Evolutionary conservation across 2,888 invertebrate species (phyloP).

Genomic region (Orthosia cruda): DNA sequence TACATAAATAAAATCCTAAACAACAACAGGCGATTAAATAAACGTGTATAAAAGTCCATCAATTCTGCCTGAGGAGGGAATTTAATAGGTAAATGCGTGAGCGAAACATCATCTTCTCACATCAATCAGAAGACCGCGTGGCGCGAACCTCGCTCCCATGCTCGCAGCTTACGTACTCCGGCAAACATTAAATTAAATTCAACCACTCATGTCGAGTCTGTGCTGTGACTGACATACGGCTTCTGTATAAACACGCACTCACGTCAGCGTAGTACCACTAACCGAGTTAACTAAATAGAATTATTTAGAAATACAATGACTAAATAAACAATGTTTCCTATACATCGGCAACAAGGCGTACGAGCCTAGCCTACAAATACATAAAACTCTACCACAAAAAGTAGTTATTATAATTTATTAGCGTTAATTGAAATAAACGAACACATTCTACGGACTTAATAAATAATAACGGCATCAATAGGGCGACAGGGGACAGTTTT

Average conservation of each 20-base stretch:
- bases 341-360: no score
- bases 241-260: conserved; percentile 40
- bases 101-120: conserved; percentile 71
- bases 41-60: conserved; percentile 54
- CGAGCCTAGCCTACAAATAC: background rate
- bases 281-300: conserved; percentile 21
- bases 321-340: background rate
- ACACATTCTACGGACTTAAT: no score
- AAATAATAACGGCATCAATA: no score
- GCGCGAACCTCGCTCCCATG: conserved; percentile 19
- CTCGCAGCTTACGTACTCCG: background rate
- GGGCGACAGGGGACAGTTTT: no score
- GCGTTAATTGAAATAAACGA: no score
- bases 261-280: conserved; percentile 12
- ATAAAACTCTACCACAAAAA: background rate
- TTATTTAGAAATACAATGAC: background rate
- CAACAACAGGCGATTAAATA: conserved; percentile 18
- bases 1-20: conserved; percentile 21
- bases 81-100: conserved; percentile 73
- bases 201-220: conserved; percentile 70
- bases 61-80: conserved; percentile 62
- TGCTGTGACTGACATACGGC: conserved; percentile 57
- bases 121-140: conserved; percentile 72
- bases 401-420: no score
- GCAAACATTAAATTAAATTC: conserved; percentile 71